Evolutionary conservation across 1,140 invertebrate species (phyloP).

Genomic region (Calephelis nemesis): DNA sequence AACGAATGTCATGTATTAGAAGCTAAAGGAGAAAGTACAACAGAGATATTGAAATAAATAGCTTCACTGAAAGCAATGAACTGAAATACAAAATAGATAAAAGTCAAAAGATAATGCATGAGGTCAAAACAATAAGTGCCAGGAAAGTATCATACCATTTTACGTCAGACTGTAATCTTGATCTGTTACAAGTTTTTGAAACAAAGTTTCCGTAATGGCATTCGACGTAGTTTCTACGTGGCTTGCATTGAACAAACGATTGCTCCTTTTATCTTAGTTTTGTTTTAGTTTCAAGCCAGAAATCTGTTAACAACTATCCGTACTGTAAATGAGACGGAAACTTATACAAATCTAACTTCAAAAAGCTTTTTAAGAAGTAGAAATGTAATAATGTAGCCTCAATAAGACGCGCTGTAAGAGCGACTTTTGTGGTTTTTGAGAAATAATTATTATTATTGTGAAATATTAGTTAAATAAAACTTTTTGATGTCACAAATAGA

Average conservation of each 20-base stretch:
- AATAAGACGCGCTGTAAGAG: too few relatives aligned
- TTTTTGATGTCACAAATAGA: too few relatives aligned
- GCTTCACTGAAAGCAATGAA: too few relatives aligned
- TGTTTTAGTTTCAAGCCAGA: neutral
- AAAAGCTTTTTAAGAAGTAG: neutral
- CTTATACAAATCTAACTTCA: neutral
- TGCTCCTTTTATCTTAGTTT: constrained; percentile 5
- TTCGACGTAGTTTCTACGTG: constrained; percentile 14
- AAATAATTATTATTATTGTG: too few relatives aligned
- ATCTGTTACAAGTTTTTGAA: constrained; percentile 15
- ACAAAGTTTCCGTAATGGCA: constrained; percentile 14
- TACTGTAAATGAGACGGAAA: constrained; percentile 5
- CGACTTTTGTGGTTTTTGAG: too few relatives aligned
- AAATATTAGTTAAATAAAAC: too few relatives aligned
- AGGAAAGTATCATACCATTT: constrained; percentile 6
- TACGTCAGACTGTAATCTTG: neutral
- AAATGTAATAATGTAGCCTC: too few relatives aligned
- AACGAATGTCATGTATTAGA: too few relatives aligned
- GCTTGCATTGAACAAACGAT: constrained; percentile 1
- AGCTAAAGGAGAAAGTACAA: too few relatives aligned
- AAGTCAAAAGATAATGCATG: too few relatives aligned
- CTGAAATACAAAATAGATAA: too few relatives aligned
- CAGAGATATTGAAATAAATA: too few relatives aligned
- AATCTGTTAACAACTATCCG: constrained; percentile 8
- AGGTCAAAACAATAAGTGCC: neutral